Percentiles rank a stretch among this genome's conserved stretches.
Conservation (phyloP, 2,888 invertebrate species). For the Leucophora obtusa region DNA sequence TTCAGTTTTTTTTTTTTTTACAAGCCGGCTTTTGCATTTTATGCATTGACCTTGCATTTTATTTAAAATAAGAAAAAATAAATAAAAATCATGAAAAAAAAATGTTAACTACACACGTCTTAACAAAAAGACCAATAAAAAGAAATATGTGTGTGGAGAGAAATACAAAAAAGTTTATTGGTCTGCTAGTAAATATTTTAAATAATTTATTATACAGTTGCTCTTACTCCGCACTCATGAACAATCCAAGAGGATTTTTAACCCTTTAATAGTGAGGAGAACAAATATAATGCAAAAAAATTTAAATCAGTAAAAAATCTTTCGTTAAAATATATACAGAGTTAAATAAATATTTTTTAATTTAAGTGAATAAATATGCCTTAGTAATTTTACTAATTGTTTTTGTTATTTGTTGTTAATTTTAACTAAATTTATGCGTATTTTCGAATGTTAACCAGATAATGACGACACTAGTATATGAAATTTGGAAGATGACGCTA, state of each 20-base stretch:
- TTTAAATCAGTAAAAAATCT: too few relatives aligned
- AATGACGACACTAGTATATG: too few relatives aligned
- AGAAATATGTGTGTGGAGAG: not conserved
- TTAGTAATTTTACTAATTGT: too few relatives aligned
- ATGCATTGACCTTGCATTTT: conserved; percentile 66
- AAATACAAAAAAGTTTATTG: not conserved
- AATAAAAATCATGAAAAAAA: conserved; percentile 11
- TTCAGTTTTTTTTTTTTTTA: conserved; percentile 30
- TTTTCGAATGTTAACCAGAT: too few relatives aligned
- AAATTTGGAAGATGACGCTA: too few relatives aligned
- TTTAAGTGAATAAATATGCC: too few relatives aligned
- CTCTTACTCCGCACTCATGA: not conserved
- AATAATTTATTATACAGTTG: not conserved
- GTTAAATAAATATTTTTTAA: too few relatives aligned
- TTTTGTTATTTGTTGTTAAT: too few relatives aligned
- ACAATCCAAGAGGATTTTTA: not conserved
- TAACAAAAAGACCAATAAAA: not conserved
- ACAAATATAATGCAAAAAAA: too few relatives aligned
- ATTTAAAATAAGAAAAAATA: conserved; percentile 33
- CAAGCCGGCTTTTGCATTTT: conserved; percentile 63
- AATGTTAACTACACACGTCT: not conserved
- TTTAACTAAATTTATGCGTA: too few relatives aligned
- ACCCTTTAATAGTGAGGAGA: not conserved
- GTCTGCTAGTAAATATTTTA: not conserved
- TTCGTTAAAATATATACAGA: too few relatives aligned